phyloP scores from a whole-genome alignment of 2,888 invertebrate genomes.

The Dioctria linearis region DNA sequence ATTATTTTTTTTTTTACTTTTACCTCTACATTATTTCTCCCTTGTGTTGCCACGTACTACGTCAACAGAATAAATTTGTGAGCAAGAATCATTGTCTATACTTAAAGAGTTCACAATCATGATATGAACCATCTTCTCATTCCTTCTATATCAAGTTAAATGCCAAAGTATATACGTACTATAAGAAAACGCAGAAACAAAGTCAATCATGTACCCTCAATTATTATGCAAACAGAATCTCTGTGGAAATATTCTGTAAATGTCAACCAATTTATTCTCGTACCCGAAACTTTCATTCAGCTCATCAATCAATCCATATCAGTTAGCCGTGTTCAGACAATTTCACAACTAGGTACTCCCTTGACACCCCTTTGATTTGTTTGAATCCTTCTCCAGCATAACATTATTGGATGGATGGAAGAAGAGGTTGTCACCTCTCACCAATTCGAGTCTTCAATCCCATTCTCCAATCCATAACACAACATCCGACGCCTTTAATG shows the following conservation, averaged over 20 bases:
- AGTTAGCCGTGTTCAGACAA: constrained; percentile 41
- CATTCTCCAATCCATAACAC: background rate
- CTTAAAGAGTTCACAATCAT: too few species aligned
- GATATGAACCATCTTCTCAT: too few species aligned
- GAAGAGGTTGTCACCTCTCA: constrained; percentile 7
- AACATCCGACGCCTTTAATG: constrained; percentile 12
- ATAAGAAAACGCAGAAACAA: background rate
- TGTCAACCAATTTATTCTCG: constrained; percentile 46
- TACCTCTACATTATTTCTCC: too few species aligned
- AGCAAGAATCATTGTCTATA: too few species aligned
- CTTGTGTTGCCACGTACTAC: too few species aligned
- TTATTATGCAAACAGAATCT: constrained; percentile 42
- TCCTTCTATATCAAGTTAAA: too few species aligned
- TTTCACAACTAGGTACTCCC: constrained; percentile 27
- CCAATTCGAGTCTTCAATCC: background rate
- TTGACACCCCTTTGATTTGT: constrained; percentile 38
- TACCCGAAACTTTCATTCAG: constrained; percentile 38
- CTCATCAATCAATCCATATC: constrained; percentile 52
- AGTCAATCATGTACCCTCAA: background rate
- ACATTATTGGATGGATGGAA: background rate
- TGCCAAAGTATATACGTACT: too few species aligned
- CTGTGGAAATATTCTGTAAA: constrained; percentile 45
- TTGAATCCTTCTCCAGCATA: constrained; percentile 24
- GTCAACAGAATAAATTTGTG: too few species aligned
- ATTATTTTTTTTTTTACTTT: too few species aligned